These are phyloP conservation scores for Watsonalla cultraria DNA, from an alignment of 2,888 invertebrate species.

Conservation along the genomic window DNA sequence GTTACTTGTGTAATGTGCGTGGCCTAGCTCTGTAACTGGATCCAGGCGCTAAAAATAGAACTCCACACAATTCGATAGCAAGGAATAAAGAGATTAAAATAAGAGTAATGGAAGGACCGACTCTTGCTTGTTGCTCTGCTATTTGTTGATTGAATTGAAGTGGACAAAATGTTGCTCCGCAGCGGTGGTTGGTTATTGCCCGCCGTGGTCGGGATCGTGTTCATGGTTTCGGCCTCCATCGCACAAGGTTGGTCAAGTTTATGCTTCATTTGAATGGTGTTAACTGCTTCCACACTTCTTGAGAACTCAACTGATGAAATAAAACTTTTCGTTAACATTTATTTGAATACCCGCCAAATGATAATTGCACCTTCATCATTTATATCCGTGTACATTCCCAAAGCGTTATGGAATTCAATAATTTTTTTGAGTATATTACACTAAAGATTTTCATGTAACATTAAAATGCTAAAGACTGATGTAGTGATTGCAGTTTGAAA, in stretches of 20 bases:
- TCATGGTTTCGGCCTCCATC: slow-evolving; percentile 30
- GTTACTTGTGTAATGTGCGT: slow-evolving; percentile 47
- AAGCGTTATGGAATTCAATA: slow-evolving; percentile 21
- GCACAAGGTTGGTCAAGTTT: slow-evolving; percentile 45
- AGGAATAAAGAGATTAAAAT: slow-evolving; percentile 25
- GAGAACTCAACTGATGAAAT: not conserved
- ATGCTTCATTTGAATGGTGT: slow-evolving; percentile 20
- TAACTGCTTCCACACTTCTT: slow-evolving; percentile 16
- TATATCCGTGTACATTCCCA: slow-evolving; percentile 24
- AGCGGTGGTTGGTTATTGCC: slow-evolving; percentile 36
- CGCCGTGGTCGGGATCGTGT: slow-evolving; percentile 34
- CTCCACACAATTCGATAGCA: slow-evolving; percentile 29
- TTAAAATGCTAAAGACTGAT: too few relatives aligned
- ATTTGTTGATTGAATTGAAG: slow-evolving; percentile 27
- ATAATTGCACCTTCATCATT: slow-evolving; percentile 29
- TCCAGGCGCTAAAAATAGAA: slow-evolving; percentile 44
- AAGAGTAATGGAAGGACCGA: slow-evolving; percentile 21
- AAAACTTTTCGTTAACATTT: not conserved
- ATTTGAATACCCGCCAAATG: not conserved
- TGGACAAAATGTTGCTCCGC: slow-evolving; percentile 44
- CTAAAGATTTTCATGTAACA: too few relatives aligned
- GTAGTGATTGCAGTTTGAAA: too few relatives aligned
- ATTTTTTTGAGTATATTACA: too few relatives aligned
- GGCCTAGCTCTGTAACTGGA: slow-evolving; percentile 32
- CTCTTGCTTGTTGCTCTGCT: slow-evolving; percentile 26